Conservation (phyloP, 2,888 invertebrate species). For the Cacoxenus indagator region DNA sequence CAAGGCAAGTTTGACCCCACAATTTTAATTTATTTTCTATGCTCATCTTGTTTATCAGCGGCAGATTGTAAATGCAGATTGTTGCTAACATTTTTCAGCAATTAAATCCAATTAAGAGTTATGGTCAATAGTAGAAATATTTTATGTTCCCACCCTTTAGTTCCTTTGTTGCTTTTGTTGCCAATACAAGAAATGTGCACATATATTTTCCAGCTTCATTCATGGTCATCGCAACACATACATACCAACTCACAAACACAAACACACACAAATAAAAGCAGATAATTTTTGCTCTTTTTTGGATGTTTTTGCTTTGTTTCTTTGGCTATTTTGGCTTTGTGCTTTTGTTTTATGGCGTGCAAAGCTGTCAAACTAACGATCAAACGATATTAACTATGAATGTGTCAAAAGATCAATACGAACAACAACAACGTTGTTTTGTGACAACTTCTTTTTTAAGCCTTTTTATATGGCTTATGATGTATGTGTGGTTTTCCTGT, state of each 20-base stretch:
- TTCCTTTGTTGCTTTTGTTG: too few relatives aligned
- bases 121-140: too few relatives aligned
- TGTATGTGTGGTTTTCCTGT: slow-evolving; percentile 22
- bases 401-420: slow-evolving; percentile 1
- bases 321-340: neutral
- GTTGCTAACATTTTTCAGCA: too few relatives aligned
- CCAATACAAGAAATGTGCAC: too few relatives aligned
- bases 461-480: slow-evolving; percentile 52
- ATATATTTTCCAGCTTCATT: neutral
- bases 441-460: slow-evolving; percentile 23
- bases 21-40: too few relatives aligned
- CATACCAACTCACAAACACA: neutral
- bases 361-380: slow-evolving; percentile 22
- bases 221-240: neutral
- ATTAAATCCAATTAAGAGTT: too few relatives aligned
- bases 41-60: too few relatives aligned
- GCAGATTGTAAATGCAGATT: too few relatives aligned
- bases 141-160: too few relatives aligned
- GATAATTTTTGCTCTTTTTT: slow-evolving; percentile 1
- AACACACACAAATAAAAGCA: neutral
- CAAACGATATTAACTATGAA: neutral
- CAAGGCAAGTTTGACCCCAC: too few relatives aligned
- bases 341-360: slow-evolving; percentile 26
- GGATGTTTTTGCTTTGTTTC: neutral
- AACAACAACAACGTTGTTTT: slow-evolving; percentile 26